Evolutionary conservation across 2,888 invertebrate species (phyloP).

Genomic region (Agriopis marginaria): DNA sequence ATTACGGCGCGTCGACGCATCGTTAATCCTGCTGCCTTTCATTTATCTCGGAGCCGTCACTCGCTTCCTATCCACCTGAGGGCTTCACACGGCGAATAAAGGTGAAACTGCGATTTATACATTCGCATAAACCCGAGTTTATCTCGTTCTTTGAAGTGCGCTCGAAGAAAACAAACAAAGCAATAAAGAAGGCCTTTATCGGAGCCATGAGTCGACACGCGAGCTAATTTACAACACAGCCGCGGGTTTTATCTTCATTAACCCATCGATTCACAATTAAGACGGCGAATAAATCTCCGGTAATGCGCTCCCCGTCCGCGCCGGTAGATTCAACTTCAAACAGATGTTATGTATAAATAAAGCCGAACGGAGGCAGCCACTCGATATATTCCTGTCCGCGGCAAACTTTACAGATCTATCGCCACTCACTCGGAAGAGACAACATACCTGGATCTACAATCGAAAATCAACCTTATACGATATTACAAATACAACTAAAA

Average conservation of each 20-base stretch:
- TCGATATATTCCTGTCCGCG: constrained; percentile 86
- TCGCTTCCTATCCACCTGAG: constrained; percentile 54
- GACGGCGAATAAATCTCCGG: constrained; percentile 86
- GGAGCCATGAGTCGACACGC: constrained; percentile 85
- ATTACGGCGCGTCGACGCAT: constrained; percentile 75
- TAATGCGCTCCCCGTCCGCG: constrained; percentile 84
- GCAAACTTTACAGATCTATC: constrained; percentile 86
- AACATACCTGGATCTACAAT: constrained; percentile 57
- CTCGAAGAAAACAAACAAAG: constrained; percentile 85
- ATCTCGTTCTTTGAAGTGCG: constrained; percentile 85
- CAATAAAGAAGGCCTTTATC: constrained; percentile 86
- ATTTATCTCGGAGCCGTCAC: constrained; percentile 68
- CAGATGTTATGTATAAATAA: constrained; percentile 86
- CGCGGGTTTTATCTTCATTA: constrained; percentile 87
- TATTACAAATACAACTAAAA: constrained; percentile 16
- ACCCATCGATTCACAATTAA: constrained; percentile 87
- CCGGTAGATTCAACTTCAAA: constrained; percentile 85
- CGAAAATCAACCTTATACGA: constrained; percentile 67
- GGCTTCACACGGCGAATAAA: constrained; percentile 53
- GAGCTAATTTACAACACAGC: constrained; percentile 86
- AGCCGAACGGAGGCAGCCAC: constrained; percentile 85
- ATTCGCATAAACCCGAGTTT: constrained; percentile 82
- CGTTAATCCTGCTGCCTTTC: constrained; percentile 73
- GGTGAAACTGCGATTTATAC: constrained; percentile 71
- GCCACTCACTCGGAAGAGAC: constrained; percentile 67